These are phyloP conservation scores for Pantherophis guttatus DNA, from an alignment of 2,113 vertebrate species.

Conservation along the genomic window DNA sequence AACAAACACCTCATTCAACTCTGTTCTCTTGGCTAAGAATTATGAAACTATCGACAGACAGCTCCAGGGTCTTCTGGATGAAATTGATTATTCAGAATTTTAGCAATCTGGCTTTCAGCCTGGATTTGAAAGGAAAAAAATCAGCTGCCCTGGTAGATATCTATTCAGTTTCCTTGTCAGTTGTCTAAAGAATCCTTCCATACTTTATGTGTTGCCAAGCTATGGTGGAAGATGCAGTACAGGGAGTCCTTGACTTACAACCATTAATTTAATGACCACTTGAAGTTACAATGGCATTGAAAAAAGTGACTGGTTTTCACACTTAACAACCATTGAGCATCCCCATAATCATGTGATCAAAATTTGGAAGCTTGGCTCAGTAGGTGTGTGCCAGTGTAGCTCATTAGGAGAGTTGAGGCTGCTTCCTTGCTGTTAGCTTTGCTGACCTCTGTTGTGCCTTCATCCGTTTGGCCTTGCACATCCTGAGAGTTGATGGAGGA, in stretches of 20 bases:
- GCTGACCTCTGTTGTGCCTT: not conserved
- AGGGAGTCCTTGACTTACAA: not conserved
- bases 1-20: not conserved
- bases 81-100: not conserved
- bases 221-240: not conserved
- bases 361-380: not conserved
- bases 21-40: fast-evolving
- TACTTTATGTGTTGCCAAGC: not conserved
- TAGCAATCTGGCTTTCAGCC: fast-evolving
- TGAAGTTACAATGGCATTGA: not conserved
- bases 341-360: too few relatives aligned
- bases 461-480: not conserved
- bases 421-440: not conserved
- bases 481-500: not conserved
- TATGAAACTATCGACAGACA: not conserved
- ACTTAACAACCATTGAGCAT: too few relatives aligned
- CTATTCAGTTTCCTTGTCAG: not conserved
- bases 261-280: not conserved
- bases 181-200: not conserved
- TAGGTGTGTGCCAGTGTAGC: not conserved
- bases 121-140: fast-evolving
- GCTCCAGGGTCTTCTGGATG: not conserved
- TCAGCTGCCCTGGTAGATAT: not conserved
- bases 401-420: not conserved
- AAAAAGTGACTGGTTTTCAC: not conserved